Evolutionary conservation across 2,113 vertebrate genomes (phyloP).

Genomic region (Echinops telfairi): DNA sequence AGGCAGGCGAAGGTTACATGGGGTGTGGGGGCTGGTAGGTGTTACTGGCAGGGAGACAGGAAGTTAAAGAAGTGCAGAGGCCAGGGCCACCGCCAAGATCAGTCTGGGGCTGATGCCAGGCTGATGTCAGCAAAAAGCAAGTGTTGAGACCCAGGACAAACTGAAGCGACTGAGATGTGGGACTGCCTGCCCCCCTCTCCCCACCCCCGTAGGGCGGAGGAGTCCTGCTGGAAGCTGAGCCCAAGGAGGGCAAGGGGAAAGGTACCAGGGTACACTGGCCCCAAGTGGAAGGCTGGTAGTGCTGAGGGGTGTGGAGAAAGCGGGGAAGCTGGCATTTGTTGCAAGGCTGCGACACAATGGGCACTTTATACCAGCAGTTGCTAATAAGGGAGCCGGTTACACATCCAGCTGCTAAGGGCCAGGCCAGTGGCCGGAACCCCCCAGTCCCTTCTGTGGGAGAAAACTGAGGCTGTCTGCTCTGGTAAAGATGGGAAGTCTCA

Average conservation of each 20-base stretch:
- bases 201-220: not conserved
- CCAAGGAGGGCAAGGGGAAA: not conserved
- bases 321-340: not conserved
- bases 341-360: not conserved
- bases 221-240: not conserved
- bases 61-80: not conserved
- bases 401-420: too few species aligned
- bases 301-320: fast-evolving
- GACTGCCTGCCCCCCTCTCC: not conserved
- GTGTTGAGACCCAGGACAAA: not conserved
- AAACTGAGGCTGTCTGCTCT: too few species aligned
- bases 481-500: too few species aligned
- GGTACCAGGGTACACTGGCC: not conserved
- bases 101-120: not conserved
- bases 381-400: not conserved
- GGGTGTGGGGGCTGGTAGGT: not conserved
- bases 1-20: not conserved
- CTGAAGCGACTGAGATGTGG: not conserved
- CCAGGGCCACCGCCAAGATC: not conserved
- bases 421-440: too few species aligned
- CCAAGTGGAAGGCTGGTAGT: not conserved
- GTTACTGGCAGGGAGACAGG: not conserved
- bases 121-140: not conserved
- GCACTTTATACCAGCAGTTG: not conserved
- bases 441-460: too few species aligned